A percentile compares a stretch with the other conserved stretches of the same genome.
Evolutionary conservation across 2,113 vertebrate genomes (phyloP).

Genomic region (Irena cyanogastra): DNA sequence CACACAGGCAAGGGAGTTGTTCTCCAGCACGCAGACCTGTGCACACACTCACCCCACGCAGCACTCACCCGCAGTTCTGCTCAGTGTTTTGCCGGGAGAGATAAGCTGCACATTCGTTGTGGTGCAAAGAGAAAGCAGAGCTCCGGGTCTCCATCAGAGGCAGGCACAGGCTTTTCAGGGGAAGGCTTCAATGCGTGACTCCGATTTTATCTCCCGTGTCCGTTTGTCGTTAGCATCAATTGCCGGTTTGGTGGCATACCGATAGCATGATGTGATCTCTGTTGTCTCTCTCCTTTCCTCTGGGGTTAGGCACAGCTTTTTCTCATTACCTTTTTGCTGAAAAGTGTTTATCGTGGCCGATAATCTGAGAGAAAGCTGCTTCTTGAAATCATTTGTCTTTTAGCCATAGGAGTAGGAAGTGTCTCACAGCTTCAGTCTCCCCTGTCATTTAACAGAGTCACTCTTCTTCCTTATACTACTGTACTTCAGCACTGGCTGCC

Average conservation of each 20-base stretch:
- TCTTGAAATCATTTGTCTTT: constrained; percentile 49
- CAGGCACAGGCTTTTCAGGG: not conserved
- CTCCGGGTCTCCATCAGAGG: not conserved
- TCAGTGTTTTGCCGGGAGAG: not conserved
- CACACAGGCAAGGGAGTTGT: not conserved
- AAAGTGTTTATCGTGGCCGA: constrained; percentile 39
- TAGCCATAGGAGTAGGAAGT: not conserved
- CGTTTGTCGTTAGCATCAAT: constrained; percentile 3
- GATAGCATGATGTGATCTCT: not conserved
- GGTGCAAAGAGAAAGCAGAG: not conserved
- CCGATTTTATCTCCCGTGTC: constrained; percentile 8
- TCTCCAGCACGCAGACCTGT: not conserved
- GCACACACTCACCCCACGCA: not conserved
- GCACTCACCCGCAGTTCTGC: not conserved
- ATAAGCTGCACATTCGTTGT: not conserved
- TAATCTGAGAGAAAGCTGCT: constrained; percentile 36
- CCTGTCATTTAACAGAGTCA: not conserved
- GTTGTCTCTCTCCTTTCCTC: not conserved
- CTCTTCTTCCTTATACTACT: not conserved
- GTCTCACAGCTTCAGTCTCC: not conserved
- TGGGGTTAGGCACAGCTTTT: constrained; percentile 25
- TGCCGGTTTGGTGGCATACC: not conserved
- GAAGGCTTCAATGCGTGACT: not conserved
- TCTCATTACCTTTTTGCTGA: constrained; percentile 49
- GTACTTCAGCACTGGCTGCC: not conserved